Evolutionary conservation across 2,113 vertebrate species (phyloP), one percentile per base, ranked within the genome.

Genomic region (Seriola aureovittata): DNA sequence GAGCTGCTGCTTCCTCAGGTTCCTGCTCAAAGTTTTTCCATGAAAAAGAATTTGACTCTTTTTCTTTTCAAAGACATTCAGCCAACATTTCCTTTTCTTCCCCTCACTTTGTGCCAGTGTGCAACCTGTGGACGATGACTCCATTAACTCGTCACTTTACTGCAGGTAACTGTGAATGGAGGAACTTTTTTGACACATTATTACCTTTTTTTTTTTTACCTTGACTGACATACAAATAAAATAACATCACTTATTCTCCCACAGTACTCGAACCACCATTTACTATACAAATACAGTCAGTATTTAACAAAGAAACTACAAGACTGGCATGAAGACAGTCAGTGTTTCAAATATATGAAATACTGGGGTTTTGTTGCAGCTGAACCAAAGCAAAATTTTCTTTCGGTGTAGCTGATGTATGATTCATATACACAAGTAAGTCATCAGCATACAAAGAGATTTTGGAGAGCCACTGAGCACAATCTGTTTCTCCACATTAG

Each of bases 31-130:
- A 54, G 10, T 46, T 73, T 85, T 85, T 82, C 83, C 83, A 73
- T 73, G 50, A 75, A 76, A 69, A 80, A 80, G 50, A 82, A 80
- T 80, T 59, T 64, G 71, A 68, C 55, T 76, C 57, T 64, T 73
- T 48, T 67, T 69, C 66, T 25, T 58, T 69, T 67, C 57, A 55
- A n/a, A 19, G 1, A 63, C n/a, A 8, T 32, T n/a, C 5, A 54
- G 75, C 82, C 82, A 88, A 76, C 13, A 54, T 32, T 67, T 81
- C 21, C 13, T 46, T 54, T 60, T 1, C 25, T 29, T 36, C 57
- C 6, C 59, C 48, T 66, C 65, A 19, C 48, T 57, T 3, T 64
- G 32, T 71, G 38, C 71, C 0, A 3, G 14, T 0, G 36, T 29
- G n/a, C 19, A 48, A 55, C 42, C 73, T 79, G 79, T 69, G 60